These are phyloP conservation scores for Hiodon alosoides DNA, from an alignment of 2,113 vertebrate genomes.

Conservation along the genomic window DNA sequence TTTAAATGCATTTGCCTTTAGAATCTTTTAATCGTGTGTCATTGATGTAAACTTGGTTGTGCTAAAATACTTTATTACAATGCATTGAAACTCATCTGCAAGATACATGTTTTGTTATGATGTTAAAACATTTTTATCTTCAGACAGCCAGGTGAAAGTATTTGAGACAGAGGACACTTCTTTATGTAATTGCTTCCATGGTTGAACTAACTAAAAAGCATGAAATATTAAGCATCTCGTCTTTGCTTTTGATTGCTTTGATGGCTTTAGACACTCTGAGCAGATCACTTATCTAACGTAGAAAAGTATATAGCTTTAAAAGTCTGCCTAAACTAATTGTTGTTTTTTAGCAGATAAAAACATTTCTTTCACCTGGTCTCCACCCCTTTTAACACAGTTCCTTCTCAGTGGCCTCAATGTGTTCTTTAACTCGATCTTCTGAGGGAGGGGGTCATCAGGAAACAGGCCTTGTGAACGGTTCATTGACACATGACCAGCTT, in stretches of 20 bases:
- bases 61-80: slow-evolving; percentile 13
- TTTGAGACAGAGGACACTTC: slow-evolving; percentile 14
- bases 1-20: slow-evolving; percentile 60
- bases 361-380: neutral
- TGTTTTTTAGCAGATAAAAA: neutral
- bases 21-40: slow-evolving; percentile 31
- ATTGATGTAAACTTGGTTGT: slow-evolving; percentile 29
- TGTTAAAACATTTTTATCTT: slow-evolving; percentile 2
- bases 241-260: neutral
- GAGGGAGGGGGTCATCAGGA: too few species aligned
- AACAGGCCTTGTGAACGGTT: too few species aligned
- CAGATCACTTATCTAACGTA: neutral
- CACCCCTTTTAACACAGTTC: neutral
- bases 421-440: too few species aligned
- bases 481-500: too few species aligned
- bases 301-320: too few species aligned
- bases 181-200: neutral
- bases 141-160: slow-evolving; percentile 3
- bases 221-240: neutral
- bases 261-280: neutral
- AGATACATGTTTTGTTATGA: neutral
- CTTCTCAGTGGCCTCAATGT: neutral
- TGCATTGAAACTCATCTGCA: slow-evolving; percentile 15
- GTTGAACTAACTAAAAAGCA: neutral
- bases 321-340: neutral